Evolutionary conservation across 2,113 vertebrate genomes (phyloP), one percentile per base, ranked within the genome.

Genomic region (Alligator mississippiensis): DNA sequence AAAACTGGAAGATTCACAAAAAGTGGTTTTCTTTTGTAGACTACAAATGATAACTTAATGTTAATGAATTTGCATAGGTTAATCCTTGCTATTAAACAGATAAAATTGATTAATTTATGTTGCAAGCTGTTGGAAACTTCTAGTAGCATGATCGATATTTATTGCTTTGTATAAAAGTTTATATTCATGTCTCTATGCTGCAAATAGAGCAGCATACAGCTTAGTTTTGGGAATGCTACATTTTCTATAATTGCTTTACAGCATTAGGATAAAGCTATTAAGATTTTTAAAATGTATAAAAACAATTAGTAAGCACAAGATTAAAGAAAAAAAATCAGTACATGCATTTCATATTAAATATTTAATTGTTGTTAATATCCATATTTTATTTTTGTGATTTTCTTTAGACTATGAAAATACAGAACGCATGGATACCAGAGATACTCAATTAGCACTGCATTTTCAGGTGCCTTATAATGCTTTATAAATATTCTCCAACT

Each of bases 401-500:
- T 54, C 68, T 84, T 15, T 55, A 47, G 80, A 47, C 21, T 74
- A 74, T 47, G 16, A 38, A 57, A 79, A 66, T 12, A 84, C 54
- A 18, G 22, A 30, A 80, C 87, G 54, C n/a, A 83, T 17, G 2
- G 17, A 34, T 0, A 25, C 5, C 2, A 17, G 4, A 5, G 27
- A 68, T 83, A 60, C 38, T 61, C 19, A 59, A 58, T 55, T 6
- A 25, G 19, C 8, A 4, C 57, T 66, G 22, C 85, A 64, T 27
- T 59, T 1, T 54, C 59, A 15, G 1, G 25, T 76, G 47, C 5
- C 72, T 84, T 82, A 74, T 70, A 70, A 68, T 12, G 54, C 64
- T 97, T 97, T 34, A 34, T 34, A 34, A 34, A 34, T 34, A 34
- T 34, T 34, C 34, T 34, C 34, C 34, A 34, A 34, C 34, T 34